phyloP scores from a whole-genome alignment of 2,888 invertebrate genomes.

The Furcula furcula region DNA sequence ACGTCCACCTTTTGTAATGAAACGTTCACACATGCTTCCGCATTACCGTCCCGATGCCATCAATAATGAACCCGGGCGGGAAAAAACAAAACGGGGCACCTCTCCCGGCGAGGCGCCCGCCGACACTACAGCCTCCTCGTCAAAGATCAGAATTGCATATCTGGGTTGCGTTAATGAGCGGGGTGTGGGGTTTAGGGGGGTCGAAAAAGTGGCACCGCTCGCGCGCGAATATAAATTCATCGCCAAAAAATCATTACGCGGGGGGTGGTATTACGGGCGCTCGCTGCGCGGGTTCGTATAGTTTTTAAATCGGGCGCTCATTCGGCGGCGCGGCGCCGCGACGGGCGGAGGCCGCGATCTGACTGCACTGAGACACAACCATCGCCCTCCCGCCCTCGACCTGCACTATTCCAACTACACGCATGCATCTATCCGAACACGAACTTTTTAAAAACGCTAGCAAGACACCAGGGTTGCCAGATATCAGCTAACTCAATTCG shows the following conservation, averaged over 20 bases:
- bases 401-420: conserved; percentile 54
- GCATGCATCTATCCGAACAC: conserved; percentile 51
- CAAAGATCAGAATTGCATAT: conserved; percentile 86
- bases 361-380: conserved; percentile 39
- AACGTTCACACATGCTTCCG: conserved; percentile 82
- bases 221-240: conserved; percentile 88
- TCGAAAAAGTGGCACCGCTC: conserved; percentile 83
- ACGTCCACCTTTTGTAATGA: conserved; percentile 82
- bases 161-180: conserved; percentile 85
- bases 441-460: neutral
- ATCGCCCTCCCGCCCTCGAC: conserved; percentile 37
- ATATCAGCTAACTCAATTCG: too few species aligned
- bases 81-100: conserved; percentile 80
- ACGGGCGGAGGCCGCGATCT: conserved; percentile 62
- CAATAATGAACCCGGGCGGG: conserved; percentile 83
- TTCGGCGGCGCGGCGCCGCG: conserved; percentile 74
- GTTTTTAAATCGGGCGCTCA: conserved; percentile 81
- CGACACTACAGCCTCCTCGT: conserved; percentile 82
- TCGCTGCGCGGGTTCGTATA: conserved; percentile 78
- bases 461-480: too few species aligned
- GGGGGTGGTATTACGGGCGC: conserved; percentile 86
- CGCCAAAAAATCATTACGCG: conserved; percentile 94
- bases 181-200: conserved; percentile 71
- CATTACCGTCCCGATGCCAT: conserved; percentile 82
- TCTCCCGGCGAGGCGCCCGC: conserved; percentile 79